Percentiles rank a stretch among this genome's conserved stretches.
phyloP scores from a whole-genome alignment of 2,888 invertebrate species.

The Urechis unicinctus region DNA sequence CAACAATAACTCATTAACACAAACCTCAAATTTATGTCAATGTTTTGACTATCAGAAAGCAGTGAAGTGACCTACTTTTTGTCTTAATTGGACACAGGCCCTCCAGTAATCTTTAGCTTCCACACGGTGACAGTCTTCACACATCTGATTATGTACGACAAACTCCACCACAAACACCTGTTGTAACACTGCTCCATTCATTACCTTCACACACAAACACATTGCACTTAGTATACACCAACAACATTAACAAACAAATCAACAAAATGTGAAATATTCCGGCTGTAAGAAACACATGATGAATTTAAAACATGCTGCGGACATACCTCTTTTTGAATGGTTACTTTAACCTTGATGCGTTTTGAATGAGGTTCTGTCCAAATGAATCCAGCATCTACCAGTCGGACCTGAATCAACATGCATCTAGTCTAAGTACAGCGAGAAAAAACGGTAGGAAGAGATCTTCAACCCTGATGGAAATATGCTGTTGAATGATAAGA shows the following conservation, averaged over 20 bases:
- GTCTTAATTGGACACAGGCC: conserved; percentile 63
- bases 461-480: neutral
- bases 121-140: conserved; percentile 90
- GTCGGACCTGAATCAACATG: conserved; percentile 67
- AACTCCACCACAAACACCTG: conserved; percentile 95
- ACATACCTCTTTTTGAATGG: conserved; percentile 81
- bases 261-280: too few relatives aligned
- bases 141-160: conserved; percentile 86
- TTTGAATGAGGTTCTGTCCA: conserved; percentile 99
- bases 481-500: neutral
- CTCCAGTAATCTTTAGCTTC: conserved; percentile 99
- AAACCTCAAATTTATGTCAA: neutral
- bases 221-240: neutral
- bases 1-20: neutral
- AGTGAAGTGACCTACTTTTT: conserved; percentile 42
- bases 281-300: neutral
- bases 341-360: conserved; percentile 81
- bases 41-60: too few relatives aligned
- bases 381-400: conserved; percentile 92
- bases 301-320: neutral
- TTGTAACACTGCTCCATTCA: conserved; percentile 82
- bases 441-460: too few relatives aligned
- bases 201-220: conserved; percentile 51
- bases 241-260: neutral
- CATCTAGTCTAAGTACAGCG: too few relatives aligned